Conservation (phyloP, 2,797 vertebrate species). For the Alcedo atthis region DNA sequence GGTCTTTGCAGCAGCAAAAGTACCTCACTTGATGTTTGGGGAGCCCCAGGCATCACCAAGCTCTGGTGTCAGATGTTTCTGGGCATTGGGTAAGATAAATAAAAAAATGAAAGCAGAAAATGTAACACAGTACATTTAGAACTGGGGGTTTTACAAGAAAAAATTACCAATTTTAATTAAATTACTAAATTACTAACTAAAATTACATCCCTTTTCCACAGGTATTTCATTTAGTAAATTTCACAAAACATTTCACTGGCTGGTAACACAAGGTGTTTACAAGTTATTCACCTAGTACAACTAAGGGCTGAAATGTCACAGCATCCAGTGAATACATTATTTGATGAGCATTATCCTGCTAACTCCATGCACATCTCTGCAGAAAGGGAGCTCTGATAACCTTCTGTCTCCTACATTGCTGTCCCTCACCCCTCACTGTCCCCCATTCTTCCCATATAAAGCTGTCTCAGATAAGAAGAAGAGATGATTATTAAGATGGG, state of each 20-base stretch:
- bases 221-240: neutral
- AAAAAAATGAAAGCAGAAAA: neutral
- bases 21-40: neutral
- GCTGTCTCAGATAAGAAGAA: constrained; percentile 45
- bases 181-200: neutral
- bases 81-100: neutral
- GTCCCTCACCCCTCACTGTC: constrained; percentile 14
- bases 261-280: neutral
- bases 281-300: neutral
- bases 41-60: neutral
- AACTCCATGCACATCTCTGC: neutral
- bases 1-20: neutral
- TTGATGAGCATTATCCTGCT: neutral
- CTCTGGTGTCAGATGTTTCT: neutral
- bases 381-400: constrained; percentile 14
- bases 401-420: constrained; percentile 19
- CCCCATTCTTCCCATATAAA: constrained; percentile 26
- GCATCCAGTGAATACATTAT: neutral
- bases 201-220: neutral
- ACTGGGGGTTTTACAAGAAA: neutral
- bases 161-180: no score
- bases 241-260: neutral
- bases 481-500: constrained; percentile 71
- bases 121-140: neutral
- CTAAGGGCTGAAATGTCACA: neutral